Conservation (phyloP, 2,888 invertebrate species). For the Drosophila quinaria region DNA sequence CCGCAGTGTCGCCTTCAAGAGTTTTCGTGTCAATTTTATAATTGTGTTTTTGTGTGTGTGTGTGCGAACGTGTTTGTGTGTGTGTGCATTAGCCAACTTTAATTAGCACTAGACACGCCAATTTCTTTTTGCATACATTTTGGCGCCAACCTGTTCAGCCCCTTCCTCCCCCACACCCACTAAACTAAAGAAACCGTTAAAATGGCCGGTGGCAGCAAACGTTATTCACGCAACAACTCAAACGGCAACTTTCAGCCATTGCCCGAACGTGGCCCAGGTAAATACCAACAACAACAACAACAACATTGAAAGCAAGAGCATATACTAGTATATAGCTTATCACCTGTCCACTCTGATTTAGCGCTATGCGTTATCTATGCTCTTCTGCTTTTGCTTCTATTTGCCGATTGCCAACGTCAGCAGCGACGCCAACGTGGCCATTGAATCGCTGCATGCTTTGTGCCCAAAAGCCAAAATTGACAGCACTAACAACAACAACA, state of each 20-base stretch:
- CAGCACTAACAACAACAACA: slow-evolving; percentile 21
- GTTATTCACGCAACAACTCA: slow-evolving; percentile 82
- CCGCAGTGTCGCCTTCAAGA: slow-evolving; percentile 81
- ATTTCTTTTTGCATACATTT: slow-evolving; percentile 60
- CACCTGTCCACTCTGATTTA: slow-evolving; percentile 55
- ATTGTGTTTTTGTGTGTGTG: slow-evolving; percentile 30
- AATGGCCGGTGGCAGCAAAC: slow-evolving; percentile 85
- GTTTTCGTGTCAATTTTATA: slow-evolving; percentile 20
- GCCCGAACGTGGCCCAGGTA: slow-evolving; percentile 86
- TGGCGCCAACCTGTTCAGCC: slow-evolving; percentile 59
- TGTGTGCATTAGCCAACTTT: slow-evolving; percentile 54
- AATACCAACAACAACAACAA: slow-evolving; percentile 43
- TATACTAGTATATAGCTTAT: slow-evolving; percentile 41
- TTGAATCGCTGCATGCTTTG: slow-evolving; percentile 48
- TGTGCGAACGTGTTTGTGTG: slow-evolving; percentile 30
- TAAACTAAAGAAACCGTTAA: slow-evolving; percentile 17
- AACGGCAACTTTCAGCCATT: slow-evolving; percentile 83
- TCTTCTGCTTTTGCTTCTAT: slow-evolving; percentile 14
- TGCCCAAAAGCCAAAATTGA: slow-evolving; percentile 17
- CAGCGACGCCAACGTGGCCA: slow-evolving; percentile 71
- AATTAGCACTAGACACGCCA: slow-evolving; percentile 72
- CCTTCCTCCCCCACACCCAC: slow-evolving; percentile 13
- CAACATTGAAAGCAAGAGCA: not conserved
- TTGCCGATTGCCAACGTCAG: slow-evolving; percentile 66
- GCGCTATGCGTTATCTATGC: slow-evolving; percentile 58